Evolutionary conservation across 2,113 vertebrate genomes (phyloP).

Genomic region (Hymenochirus boettgeri): DNA sequence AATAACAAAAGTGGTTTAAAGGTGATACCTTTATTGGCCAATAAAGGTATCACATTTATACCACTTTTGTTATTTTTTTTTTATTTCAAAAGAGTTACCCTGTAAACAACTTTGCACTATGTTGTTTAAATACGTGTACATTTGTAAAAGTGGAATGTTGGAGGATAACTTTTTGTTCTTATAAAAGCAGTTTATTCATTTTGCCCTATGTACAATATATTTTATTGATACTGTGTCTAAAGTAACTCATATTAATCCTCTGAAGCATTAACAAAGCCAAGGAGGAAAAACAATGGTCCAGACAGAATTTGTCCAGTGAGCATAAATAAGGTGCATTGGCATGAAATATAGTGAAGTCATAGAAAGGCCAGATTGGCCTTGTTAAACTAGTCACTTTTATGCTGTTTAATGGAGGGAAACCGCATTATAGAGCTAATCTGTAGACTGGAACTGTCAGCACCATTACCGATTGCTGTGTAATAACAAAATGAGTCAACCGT

Average conservation of each 20-base stretch:
- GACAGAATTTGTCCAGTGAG: slow-evolving; percentile 46
- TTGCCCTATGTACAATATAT: not conserved
- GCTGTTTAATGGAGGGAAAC: slow-evolving; percentile 48
- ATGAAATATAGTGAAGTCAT: slow-evolving; percentile 47
- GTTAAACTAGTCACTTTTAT: slow-evolving; percentile 52
- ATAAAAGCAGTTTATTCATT: not conserved
- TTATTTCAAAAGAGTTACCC: not conserved
- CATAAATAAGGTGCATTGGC: slow-evolving; percentile 47
- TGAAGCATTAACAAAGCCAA: slow-evolving; percentile 12
- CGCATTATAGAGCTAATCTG: slow-evolving; percentile 48
- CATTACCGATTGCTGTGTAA: slow-evolving; percentile 15
- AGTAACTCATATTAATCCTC: not conserved
- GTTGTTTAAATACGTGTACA: not conserved
- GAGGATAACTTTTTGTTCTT: not conserved
- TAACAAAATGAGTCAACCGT: slow-evolving; percentile 39
- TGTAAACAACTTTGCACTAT: not conserved
- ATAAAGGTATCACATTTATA: not conserved
- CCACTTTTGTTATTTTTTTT: too few species aligned
- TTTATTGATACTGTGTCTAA: not conserved
- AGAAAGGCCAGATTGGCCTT: slow-evolving; percentile 47
- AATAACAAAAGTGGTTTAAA: too few species aligned
- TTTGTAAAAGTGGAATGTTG: not conserved
- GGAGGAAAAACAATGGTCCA: slow-evolving; percentile 10
- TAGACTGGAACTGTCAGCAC: slow-evolving; percentile 44
- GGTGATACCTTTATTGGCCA: too few species aligned